Evolutionary conservation across 2,797 vertebrate genomes (phyloP).

Genomic region (Sitta carolinensis): DNA sequence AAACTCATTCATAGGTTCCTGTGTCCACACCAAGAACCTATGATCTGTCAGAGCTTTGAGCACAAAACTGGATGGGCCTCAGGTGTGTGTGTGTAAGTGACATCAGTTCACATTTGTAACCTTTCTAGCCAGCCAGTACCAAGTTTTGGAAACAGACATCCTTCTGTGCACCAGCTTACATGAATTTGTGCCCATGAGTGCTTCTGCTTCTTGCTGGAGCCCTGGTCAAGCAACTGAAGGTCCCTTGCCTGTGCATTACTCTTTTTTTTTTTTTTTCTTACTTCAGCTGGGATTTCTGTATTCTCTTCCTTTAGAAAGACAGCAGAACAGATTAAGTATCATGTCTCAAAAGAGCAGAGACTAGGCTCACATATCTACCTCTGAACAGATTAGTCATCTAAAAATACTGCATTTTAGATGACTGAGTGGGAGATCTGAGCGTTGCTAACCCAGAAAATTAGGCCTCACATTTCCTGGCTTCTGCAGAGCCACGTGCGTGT

Average conservation of each 20-base stretch:
- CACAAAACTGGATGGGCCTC: not conserved
- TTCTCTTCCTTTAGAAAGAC: not conserved
- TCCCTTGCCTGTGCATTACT: not conserved
- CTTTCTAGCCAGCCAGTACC: not conserved
- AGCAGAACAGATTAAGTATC: not conserved
- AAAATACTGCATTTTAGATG: constrained; percentile 59
- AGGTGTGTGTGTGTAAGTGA: fast-evolving
- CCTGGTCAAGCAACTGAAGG: not conserved
- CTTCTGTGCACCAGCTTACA: not conserved
- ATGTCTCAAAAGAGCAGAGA: not conserved
- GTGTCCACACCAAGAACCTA: not conserved
- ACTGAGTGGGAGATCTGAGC: constrained; percentile 58
- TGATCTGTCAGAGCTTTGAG: not conserved
- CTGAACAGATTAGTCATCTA: constrained; percentile 60
- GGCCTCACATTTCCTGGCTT: constrained; percentile 21
- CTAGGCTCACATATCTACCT: not conserved
- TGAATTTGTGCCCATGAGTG: not conserved
- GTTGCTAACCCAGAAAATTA: constrained; percentile 58
- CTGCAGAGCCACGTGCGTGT: not conserved
- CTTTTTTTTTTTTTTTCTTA: not conserved
- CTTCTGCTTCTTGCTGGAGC: not conserved
- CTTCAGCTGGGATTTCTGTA: not conserved
- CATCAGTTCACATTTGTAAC: not conserved
- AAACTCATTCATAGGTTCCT: not conserved
- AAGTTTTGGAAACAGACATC: not conserved